phyloP scores from a whole-genome alignment of 1,140 invertebrate genomes.

The Wiebesia pumilae region DNA sequence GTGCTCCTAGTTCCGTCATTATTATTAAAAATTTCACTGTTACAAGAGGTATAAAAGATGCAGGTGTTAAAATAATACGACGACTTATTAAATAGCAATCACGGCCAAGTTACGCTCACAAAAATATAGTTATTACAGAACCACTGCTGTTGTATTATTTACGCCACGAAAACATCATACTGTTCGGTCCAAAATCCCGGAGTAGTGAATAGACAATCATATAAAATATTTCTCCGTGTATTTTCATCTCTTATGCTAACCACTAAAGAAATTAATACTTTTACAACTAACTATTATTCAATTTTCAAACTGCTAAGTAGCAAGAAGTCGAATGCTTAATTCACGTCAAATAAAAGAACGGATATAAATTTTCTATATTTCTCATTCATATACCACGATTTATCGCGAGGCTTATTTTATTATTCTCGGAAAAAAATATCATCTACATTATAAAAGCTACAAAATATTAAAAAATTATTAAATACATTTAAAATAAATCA shows the following conservation, averaged over 20 bases:
- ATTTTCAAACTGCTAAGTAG: background rate
- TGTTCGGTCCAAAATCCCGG: background rate
- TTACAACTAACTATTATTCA: background rate
- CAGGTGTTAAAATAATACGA: slow-evolving; percentile 35
- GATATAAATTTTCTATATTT: background rate
- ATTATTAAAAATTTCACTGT: slow-evolving; percentile 40
- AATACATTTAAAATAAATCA: no score
- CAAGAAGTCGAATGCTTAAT: background rate
- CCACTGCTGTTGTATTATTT: slow-evolving; percentile 3
- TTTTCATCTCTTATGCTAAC: background rate
- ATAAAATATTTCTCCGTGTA: background rate
- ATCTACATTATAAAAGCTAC: no score
- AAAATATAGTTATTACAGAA: slow-evolving; percentile 39
- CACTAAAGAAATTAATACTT: background rate
- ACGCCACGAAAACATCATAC: background rate
- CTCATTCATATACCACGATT: background rate
- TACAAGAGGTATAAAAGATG: slow-evolving; percentile 10
- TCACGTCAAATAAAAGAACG: background rate
- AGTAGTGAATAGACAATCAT: background rate
- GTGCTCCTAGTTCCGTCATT: slow-evolving; percentile 7
- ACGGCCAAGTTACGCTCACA: slow-evolving; percentile 32
- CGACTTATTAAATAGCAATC: slow-evolving; percentile 46
- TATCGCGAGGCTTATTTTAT: background rate
- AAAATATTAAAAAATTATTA: no score
- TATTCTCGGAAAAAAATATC: background rate